Evolutionary conservation across 92 coral and sea anemone species (phyloP).

Genomic region (Parazoanthus darwini): DNA sequence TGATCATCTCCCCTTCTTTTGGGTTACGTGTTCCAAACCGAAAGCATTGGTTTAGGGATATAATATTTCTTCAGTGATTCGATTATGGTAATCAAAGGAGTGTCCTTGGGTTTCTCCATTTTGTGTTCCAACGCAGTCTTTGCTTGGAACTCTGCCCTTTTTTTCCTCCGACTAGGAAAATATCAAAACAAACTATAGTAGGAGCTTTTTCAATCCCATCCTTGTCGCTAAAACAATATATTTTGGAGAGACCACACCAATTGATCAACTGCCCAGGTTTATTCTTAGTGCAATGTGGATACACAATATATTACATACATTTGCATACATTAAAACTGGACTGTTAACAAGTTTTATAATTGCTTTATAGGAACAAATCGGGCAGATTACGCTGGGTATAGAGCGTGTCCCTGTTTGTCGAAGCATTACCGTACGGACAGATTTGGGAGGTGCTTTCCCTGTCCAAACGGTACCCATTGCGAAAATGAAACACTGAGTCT

Average conservation of each 20-base stretch:
- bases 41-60: slow-evolving; percentile 49
- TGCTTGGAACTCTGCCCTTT: no score
- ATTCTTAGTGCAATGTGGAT: background rate
- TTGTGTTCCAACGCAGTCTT: no score
- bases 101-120: slow-evolving; percentile 48
- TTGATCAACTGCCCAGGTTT: background rate
- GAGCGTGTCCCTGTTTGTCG: no score
- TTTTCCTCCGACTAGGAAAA: background rate
- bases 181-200: background rate
- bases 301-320: slow-evolving; percentile 5
- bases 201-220: no score
- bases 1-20: slow-evolving; percentile 54
- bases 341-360: no score
- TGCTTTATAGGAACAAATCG: no score
- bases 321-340: background rate
- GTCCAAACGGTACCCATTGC: no score
- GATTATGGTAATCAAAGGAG: slow-evolving; percentile 32
- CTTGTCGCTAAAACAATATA: no score
- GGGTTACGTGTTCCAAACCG: slow-evolving; percentile 53
- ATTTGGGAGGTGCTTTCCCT: no score
- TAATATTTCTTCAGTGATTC: slow-evolving; percentile 46
- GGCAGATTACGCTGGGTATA: no score
- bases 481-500: no score
- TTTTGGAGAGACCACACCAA: background rate
- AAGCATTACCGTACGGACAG: no score